Evolutionary conservation across 2,888 invertebrate genomes (phyloP), one percentile per base, ranked within the genome.

Genomic region (Cosmorhoe ocellata): DNA sequence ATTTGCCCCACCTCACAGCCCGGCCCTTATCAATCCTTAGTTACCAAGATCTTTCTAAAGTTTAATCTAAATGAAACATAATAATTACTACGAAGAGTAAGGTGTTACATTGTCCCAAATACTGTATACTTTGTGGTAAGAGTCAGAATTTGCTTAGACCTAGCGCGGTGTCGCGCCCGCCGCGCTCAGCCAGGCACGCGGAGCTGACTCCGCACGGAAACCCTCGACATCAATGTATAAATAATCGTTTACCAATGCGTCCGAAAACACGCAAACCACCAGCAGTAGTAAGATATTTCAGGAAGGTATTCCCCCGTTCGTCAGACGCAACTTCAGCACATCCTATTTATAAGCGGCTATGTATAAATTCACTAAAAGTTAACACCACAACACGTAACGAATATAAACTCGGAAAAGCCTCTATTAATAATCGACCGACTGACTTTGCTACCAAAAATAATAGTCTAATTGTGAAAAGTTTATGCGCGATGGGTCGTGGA

Each of bases 371-470:
- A 90, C 90, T 90, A 90, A 90, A 90, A 89, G 90, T 90, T 90
- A 90, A 90, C 90, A 88, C 88, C 89, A 85, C 89, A 88, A 89
- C 90, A 88, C 88, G 90, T 90, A 89, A 90, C 90, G 89, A 89
- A 90, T 90, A 90, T 89, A 90, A 89, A 89, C 90, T 90, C 88
- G 88, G 86, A 89, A 90, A 90, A 90, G 89, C 89, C 89, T 88
- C 91, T 91, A 91, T 91, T 91, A 91, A 91, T 91, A 91, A 89
- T 90, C 91, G 90, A 87, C 90, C 90, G 90, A 90, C 90, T 89
- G 90, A 90, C 90, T 89, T 90, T 85, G 90, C 90, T 90, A 90
- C 90, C 91, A 89, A 91, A 91, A 91, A 91, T 91, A 91, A 91
- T 91, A 90, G 91, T 91, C 91, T 91, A 91, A 91, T 91, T 91